Percentiles rank a stretch among this genome's conserved stretches.
These are phyloP conservation scores for Drosophila funebris DNA, from an alignment of 1,140 invertebrate genomes.

Conservation along the genomic window DNA sequence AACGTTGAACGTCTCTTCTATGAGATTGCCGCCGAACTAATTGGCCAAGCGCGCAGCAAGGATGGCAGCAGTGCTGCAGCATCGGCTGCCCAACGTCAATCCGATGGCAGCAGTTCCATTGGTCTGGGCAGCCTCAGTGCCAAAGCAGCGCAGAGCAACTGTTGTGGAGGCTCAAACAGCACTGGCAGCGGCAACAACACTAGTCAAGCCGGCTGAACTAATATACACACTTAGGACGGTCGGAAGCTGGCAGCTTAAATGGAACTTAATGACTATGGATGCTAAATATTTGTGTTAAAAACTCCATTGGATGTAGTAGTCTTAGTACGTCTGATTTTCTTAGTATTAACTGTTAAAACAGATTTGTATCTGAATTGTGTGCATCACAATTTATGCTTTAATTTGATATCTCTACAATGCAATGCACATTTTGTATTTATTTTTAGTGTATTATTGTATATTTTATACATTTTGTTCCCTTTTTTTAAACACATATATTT, in stretches of 20 bases:
- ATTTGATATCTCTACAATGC: slow-evolving; percentile 39
- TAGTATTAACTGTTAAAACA: slow-evolving; percentile 52
- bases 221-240: background rate
- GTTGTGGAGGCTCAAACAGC: slow-evolving; percentile 58
- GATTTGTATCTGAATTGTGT: slow-evolving; percentile 33
- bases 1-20: slow-evolving; percentile 98
- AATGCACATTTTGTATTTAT: slow-evolving; percentile 56
- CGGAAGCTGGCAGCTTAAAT: slow-evolving; percentile 37
- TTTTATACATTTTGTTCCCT: slow-evolving; percentile 42
- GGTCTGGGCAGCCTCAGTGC: slow-evolving; percentile 71
- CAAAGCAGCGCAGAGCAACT: slow-evolving; percentile 75
- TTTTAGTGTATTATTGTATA: slow-evolving; percentile 51
- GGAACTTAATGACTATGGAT: slow-evolving; percentile 70
- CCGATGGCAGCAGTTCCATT: slow-evolving; percentile 61
- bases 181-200: slow-evolving; percentile 41
- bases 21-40: slow-evolving; percentile 96
- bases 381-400: slow-evolving; percentile 50
- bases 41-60: slow-evolving; percentile 87
- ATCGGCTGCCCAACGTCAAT: slow-evolving; percentile 55
- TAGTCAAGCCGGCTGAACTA: slow-evolving; percentile 66
- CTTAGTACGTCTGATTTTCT: slow-evolving; percentile 57
- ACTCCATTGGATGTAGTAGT: slow-evolving; percentile 67
- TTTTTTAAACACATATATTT: slow-evolving; percentile 35
- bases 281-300: slow-evolving; percentile 77
- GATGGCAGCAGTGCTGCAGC: slow-evolving; percentile 66